Base-by-base conservation (phyloP, 2,113 vertebrate genomes). In the Mandrillus leucophaeus region DNA sequence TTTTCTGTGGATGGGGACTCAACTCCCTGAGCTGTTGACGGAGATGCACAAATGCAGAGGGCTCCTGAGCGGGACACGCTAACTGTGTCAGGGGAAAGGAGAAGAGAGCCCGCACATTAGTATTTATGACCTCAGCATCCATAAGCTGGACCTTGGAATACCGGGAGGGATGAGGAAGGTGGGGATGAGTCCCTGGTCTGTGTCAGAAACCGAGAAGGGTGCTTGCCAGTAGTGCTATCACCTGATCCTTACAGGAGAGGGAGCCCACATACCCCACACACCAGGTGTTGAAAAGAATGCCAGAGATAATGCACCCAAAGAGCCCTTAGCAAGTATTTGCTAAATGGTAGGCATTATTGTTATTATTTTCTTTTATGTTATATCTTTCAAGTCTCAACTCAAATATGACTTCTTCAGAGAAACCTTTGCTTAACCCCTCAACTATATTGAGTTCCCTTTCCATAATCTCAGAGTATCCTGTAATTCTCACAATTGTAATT, bases 331-430 rank as follows among this genome's bases (percentile, higher is more conserved):
- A 57, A 5, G 6, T 2, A 6, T 57, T 40, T 32, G 14, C 45
- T 27, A 27, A 16, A 27, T 43, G 32, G 30, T 23, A 50, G 10
- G 7, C 32, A 17, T 78, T 8, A 43, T 32, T 16, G 11, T 17
- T 30, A 12, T 32, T 45, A 32, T 70, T 85, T 82, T 52, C 50
- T 87, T 59, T 66, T 3, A 5, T 68, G 59, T 66, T 3, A 3
- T 59, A 73, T 50, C 48, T 86, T 80, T 97, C 70, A 25, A n/a
- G 90, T 93, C 64, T 92, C 40, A 83, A 57, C 30, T 48, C 5
- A 13, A 64, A 73, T 59, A 38, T 20, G 32, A 64, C 30, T 55
- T 83, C n/a, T 25, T 82, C 57, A 79, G 30, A 80, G 45, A 68
- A 83, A 11, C 2, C 81, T 38, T 88, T 84, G 22, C 66, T 72